Percentiles rank a stretch among this genome's conserved stretches.
phyloP scores from a whole-genome alignment of 2,113 vertebrate genomes.

The Crotalus tigris region DNA sequence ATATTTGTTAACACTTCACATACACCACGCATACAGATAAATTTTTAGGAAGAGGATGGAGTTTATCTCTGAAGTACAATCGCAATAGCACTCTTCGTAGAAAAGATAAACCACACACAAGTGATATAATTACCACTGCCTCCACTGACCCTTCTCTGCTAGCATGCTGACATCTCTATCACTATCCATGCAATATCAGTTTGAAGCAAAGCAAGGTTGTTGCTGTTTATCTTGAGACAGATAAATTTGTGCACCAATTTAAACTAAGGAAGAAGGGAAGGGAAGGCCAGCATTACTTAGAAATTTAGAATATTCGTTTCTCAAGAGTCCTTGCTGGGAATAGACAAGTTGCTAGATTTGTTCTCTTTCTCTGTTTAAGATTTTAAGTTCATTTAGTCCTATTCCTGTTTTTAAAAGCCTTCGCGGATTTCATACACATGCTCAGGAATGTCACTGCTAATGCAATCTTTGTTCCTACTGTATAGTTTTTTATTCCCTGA shows the following conservation, averaged over 20 bases:
- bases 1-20: background rate
- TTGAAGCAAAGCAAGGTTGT: background rate
- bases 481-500: background rate
- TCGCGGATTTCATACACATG: background rate
- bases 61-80: background rate
- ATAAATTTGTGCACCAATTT: background rate
- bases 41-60: background rate
- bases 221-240: background rate
- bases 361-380: background rate
- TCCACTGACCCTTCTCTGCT: background rate
- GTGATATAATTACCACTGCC: background rate
- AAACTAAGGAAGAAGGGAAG: background rate
- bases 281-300: background rate
- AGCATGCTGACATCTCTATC: background rate
- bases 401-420: background rate
- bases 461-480: background rate
- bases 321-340: background rate
- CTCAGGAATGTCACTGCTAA: background rate
- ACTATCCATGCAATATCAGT: background rate
- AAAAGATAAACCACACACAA: background rate
- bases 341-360: background rate
- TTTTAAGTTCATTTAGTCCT: background rate
- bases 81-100: background rate
- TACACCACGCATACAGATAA: background rate
- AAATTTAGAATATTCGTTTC: background rate